These are phyloP conservation scores for Coelopa pilipes DNA, from an alignment of 2,888 invertebrate genomes.

Conservation along the genomic window DNA sequence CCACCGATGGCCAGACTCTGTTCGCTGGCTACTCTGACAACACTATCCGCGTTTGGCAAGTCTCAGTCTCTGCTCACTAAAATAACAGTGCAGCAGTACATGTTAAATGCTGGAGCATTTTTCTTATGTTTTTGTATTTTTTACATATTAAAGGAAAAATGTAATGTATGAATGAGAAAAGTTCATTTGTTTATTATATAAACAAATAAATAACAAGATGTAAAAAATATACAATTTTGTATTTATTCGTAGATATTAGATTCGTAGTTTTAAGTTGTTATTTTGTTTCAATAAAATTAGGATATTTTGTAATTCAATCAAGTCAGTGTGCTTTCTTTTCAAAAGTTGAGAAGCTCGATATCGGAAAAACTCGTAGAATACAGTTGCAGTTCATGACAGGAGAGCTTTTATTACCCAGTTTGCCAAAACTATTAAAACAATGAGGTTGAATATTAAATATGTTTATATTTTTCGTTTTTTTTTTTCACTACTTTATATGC, in stretches of 20 bases:
- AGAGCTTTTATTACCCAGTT: too few relatives aligned
- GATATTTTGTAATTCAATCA: conserved; percentile 7
- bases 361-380: too few relatives aligned
- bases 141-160: conserved; percentile 28
- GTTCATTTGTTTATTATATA: conserved; percentile 59
- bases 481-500: conserved; percentile 14
- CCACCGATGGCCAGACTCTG: conserved; percentile 97
- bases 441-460: conserved; percentile 5
- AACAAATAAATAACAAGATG: conserved; percentile 56
- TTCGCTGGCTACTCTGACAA: conserved; percentile 99
- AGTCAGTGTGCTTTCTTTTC: background rate
- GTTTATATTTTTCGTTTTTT: conserved; percentile 20
- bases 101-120: conserved; percentile 24
- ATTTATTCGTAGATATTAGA: conserved; percentile 40
- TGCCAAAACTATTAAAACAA: too few relatives aligned
- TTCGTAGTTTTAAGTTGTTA: conserved; percentile 32
- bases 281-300: conserved; percentile 30
- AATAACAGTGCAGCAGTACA: conserved; percentile 10
- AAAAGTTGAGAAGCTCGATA: background rate
- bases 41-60: conserved; percentile 98
- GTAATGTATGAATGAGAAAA: conserved; percentile 46
- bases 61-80: conserved; percentile 86
- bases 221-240: conserved; percentile 35
- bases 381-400: too few relatives aligned
- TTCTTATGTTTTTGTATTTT: conserved; percentile 28